A percentile compares a stretch with the other conserved stretches of the same genome.
Evolutionary conservation across 2,797 vertebrate species (phyloP).

Genomic region (Varecia variegata): DNA sequence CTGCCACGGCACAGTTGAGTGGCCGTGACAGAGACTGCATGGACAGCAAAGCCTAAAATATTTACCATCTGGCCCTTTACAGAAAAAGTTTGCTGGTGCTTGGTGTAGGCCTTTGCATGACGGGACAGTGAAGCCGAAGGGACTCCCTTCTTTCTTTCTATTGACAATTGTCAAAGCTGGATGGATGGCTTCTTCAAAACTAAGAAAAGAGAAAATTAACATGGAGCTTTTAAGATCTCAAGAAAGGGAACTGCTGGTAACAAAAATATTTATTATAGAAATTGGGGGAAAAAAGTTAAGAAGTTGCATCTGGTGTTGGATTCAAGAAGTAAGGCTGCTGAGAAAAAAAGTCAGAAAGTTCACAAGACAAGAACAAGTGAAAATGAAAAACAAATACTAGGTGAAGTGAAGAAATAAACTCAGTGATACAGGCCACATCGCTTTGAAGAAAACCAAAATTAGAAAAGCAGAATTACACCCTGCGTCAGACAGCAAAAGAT

Average conservation of each 20-base stretch:
- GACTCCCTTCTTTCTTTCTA: background rate
- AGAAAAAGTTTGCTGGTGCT: fast-evolving
- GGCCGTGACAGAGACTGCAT: fast-evolving
- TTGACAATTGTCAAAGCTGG: background rate
- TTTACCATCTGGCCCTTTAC: no score
- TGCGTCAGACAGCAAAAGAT: background rate
- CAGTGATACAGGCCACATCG: background rate
- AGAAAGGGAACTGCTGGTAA: background rate
- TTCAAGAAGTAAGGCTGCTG: background rate
- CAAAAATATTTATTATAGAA: background rate
- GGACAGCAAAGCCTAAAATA: no score
- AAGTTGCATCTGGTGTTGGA: background rate
- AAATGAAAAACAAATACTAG: background rate
- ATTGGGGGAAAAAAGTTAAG: background rate
- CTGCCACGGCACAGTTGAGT: background rate
- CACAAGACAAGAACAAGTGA: background rate
- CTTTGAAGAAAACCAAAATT: background rate
- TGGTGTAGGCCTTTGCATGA: background rate
- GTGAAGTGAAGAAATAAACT: background rate
- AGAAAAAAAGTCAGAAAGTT: background rate
- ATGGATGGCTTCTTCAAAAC: background rate
- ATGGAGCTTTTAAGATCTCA: background rate
- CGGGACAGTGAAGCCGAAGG: background rate
- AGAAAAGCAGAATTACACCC: background rate
- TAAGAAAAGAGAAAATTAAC: background rate